These are phyloP conservation scores for Mungos mungo DNA, from an alignment of 2,113 vertebrate genomes.

Conservation along the genomic window DNA sequence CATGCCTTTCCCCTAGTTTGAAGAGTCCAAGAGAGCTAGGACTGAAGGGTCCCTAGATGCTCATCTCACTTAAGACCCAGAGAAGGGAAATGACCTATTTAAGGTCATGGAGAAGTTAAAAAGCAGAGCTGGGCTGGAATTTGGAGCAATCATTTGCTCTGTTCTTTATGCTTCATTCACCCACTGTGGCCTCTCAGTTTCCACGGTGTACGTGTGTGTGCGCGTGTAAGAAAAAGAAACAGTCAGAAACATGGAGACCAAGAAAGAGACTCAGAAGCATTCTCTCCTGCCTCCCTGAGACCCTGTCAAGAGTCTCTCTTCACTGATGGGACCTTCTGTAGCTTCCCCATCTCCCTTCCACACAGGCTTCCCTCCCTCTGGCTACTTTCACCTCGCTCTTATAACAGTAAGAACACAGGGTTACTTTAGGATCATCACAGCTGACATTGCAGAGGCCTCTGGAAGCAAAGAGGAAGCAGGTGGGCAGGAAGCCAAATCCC, in stretches of 20 bases:
- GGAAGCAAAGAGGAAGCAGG: neutral
- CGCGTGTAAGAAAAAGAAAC: neutral
- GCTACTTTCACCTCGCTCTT: neutral
- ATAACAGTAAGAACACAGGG: neutral
- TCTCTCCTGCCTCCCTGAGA: rapidly evolving
- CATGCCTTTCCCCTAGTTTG: neutral
- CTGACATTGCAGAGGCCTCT: neutral
- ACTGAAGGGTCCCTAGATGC: neutral
- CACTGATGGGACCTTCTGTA: neutral
- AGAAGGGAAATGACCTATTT: neutral
- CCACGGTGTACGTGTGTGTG: neutral
- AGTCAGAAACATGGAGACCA: neutral
- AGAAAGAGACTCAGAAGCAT: neutral
- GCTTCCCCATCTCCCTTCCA: neutral
- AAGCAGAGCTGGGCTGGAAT: neutral
- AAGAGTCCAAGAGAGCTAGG: neutral
- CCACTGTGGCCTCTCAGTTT: neutral
- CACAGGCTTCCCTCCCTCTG: neutral
- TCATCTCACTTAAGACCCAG: neutral
- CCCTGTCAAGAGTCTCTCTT: neutral
- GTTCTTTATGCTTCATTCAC: neutral
- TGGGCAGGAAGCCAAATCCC: neutral
- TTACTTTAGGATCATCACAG: neutral
- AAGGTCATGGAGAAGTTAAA: neutral
- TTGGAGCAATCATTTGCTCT: neutral